Evolutionary conservation across 2,888 invertebrate species (phyloP), one percentile per base, ranked within the genome.

Genomic region (Stegana nigrithorax): DNA sequence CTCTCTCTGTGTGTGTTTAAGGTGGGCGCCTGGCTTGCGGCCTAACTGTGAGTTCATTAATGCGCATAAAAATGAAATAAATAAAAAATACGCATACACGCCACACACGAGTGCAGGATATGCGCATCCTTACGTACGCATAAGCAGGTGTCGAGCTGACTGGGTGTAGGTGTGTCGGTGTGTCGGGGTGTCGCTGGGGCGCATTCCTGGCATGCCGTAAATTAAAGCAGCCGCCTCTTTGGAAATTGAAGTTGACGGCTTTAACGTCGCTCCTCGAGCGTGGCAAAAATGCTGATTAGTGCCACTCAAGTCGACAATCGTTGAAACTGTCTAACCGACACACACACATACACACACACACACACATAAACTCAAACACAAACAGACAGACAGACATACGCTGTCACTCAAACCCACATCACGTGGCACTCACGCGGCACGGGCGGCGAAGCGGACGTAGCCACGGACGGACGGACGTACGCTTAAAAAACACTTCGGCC

Each of bases 361-460:
- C 29, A 10, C 53, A 17, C 21, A 36, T 55, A n/a, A n/a, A n/a
- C 36, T n/a, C 12, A 36, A 2, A 36, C 10, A 36, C 10, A n/a
- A 51, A 59, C 69, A 56, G 61, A 55, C 29, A 57, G n/a, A 14
- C 53, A 60, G 29, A 26, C 55, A 62, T 39, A 14, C 50, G 36
- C 10, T 36, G 53, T 55, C 53, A 55, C 32, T 55, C 36, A 55
- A 55, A 55, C 29, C 21, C 53, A 17, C 21, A 36, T 55, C 21
- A 53, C 25, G 10, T 42, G 12, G 42, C 6, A 14, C 42, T 14
- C 42, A 44, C n/a, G n/a, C n/a, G n/a, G n/a, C n/a, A n/a, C n/a
- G n/a, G n/a, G n/a, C n/a, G n/a, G n/a, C n/a, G n/a, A n/a, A n/a
- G n/a, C n/a, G n/a, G n/a, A n/a, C n/a, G n/a, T n/a, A n/a, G n/a